These are phyloP conservation scores for Ctenosaura bakeri DNA, from an alignment of 2,797 vertebrate species.

Conservation along the genomic window DNA sequence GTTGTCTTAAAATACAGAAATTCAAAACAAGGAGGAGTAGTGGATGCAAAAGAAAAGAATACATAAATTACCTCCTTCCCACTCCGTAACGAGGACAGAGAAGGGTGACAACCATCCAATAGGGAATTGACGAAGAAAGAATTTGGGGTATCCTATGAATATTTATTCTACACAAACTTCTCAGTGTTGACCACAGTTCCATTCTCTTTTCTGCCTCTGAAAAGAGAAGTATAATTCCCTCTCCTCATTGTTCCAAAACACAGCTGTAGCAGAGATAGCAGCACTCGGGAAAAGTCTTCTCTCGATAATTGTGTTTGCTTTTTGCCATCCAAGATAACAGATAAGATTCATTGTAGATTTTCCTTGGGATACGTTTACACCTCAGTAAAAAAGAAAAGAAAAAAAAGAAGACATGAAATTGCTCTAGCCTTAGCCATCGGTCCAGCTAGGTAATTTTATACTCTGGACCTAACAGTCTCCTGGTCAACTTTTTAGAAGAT, in stretches of 20 bases:
- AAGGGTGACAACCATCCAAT: not conserved
- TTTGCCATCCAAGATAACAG: not conserved
- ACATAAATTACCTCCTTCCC: not conserved
- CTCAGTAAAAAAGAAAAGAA: not conserved
- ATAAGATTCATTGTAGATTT: not conserved
- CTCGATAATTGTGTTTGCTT: not conserved
- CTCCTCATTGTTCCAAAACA: not conserved
- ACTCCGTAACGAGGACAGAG: constrained; percentile 50
- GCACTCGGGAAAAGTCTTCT: not conserved
- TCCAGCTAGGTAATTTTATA: not conserved
- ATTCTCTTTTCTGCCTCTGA: not conserved
- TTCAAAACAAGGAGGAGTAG: constrained; percentile 36
- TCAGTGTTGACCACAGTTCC: not conserved
- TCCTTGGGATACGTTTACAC: not conserved
- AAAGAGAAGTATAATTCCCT: not conserved
- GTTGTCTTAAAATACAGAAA: constrained; percentile 52
- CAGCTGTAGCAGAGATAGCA: not conserved
- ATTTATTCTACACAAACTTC: constrained; percentile 8
- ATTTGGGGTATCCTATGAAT: not conserved
- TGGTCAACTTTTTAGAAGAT: not conserved
- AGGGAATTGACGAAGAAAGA: not conserved
- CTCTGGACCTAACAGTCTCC: not conserved
- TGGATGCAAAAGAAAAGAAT: constrained; percentile 36
- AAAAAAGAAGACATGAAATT: not conserved
- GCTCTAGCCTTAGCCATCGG: not conserved